Conservation (phyloP, 2,797 vertebrate genomes). For the Chiroxiphia lanceolata region DNA sequence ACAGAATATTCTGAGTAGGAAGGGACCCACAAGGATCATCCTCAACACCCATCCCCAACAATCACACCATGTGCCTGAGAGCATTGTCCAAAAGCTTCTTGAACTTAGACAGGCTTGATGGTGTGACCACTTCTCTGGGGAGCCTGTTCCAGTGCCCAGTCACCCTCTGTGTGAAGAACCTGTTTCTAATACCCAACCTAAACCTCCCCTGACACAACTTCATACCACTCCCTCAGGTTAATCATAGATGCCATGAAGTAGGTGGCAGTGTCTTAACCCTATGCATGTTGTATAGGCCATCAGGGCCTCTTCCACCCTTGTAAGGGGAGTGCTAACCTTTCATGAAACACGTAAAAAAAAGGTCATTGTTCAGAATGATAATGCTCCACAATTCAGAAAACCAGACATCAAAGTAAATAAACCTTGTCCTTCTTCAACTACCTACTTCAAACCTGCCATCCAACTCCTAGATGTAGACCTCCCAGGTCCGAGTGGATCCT, state of each 20-base stretch:
- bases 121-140: not conserved
- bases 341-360: conserved; percentile 83
- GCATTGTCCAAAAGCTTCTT: not conserved
- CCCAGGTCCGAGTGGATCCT: not conserved
- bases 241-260: conserved; percentile 77
- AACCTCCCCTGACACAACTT: not conserved
- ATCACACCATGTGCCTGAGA: not conserved
- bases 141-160: rapidly evolving
- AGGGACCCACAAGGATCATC: not conserved
- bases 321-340: conserved; percentile 99
- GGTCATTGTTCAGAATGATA: not conserved
- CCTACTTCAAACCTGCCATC: not conserved
- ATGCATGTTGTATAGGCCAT: conserved; percentile 88
- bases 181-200: not conserved
- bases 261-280: conserved; percentile 84
- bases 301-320: conserved; percentile 93
- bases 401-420: not conserved
- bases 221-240: not conserved
- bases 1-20: not conserved
- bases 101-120: not conserved
- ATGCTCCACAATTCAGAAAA: not conserved
- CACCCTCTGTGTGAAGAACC: not conserved
- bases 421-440: not conserved
- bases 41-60: too few species aligned
- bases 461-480: not conserved